Evolutionary conservation across 1,140 invertebrate genomes (phyloP).

Genomic region (Harpegnathos saltator): DNA sequence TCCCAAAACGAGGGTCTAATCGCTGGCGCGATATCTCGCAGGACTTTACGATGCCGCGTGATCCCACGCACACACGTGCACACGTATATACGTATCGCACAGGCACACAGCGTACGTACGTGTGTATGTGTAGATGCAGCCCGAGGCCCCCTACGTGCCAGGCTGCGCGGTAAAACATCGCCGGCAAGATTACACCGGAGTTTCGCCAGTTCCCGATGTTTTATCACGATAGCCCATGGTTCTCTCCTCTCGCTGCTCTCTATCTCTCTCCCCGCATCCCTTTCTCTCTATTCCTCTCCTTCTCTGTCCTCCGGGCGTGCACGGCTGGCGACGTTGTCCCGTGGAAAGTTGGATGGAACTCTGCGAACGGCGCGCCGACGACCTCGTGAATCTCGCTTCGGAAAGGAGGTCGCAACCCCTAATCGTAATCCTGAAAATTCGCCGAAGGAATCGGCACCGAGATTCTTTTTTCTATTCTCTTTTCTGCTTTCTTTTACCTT

Average conservation of each 20-base stretch:
- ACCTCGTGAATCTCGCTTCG: conserved; percentile 46
- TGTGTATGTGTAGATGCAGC: conserved; percentile 4
- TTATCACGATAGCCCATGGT: conserved; percentile 76
- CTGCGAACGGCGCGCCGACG: conserved; percentile 18
- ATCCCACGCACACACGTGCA: not conserved
- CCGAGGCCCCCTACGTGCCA: conserved; percentile 54
- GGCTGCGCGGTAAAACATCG: conserved; percentile 75
- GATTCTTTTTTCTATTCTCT: not conserved
- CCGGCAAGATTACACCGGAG: conserved; percentile 79
- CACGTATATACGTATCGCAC: not conserved
- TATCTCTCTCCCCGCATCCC: conserved; percentile 21
- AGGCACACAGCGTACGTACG: not conserved
- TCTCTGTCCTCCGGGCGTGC: conserved; percentile 3
- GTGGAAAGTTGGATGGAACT: conserved; percentile 58
- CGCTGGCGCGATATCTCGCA: conserved; percentile 73
- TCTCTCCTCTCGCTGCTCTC: conserved; percentile 28
- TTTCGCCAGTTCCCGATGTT: conserved; percentile 80
- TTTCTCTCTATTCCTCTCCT: conserved; percentile 4
- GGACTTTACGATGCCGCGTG: conserved; percentile 71
- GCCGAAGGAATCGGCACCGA: conserved; percentile 14
- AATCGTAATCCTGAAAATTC: conserved; percentile 54
- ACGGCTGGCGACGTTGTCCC: conserved; percentile 54
- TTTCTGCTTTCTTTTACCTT: not conserved
- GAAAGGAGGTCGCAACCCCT: conserved; percentile 25
- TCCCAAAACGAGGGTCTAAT: conserved; percentile 78